These are phyloP conservation scores for Calonectris borealis DNA, from an alignment of 2,113 vertebrate genomes.

Conservation along the genomic window DNA sequence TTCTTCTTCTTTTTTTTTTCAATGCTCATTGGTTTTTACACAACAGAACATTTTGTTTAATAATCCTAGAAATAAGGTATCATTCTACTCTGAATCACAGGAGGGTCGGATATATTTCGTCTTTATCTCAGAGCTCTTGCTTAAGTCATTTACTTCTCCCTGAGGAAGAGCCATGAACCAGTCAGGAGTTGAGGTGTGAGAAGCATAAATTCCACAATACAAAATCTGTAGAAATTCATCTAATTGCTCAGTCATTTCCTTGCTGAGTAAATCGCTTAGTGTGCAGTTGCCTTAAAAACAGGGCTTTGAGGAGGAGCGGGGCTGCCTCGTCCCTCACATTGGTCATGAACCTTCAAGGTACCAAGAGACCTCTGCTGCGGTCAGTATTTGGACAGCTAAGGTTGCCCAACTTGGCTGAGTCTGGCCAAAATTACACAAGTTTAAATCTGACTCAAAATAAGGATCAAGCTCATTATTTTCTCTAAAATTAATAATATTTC, in stretches of 20 bases:
- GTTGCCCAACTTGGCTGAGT: not conserved
- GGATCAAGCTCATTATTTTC: not conserved
- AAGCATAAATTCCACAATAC: not conserved
- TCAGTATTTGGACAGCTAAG: not conserved
- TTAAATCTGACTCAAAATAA: not conserved
- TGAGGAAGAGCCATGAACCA: not conserved
- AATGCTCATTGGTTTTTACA: not conserved
- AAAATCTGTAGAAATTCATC: not conserved
- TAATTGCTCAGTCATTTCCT: not conserved
- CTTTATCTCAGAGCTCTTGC: not conserved
- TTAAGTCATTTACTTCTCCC: not conserved
- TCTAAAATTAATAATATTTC: not conserved
- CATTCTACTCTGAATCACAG: not conserved
- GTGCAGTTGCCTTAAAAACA: not conserved
- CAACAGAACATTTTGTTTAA: not conserved
- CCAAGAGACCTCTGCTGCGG: rapidly evolving
- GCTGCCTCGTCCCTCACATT: not conserved
- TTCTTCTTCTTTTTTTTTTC: not conserved
- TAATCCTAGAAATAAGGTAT: not conserved
- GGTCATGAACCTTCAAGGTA: not conserved
- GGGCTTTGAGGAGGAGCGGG: rapidly evolving
- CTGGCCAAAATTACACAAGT: not conserved
- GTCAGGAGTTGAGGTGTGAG: not conserved
- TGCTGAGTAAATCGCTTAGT: not conserved
- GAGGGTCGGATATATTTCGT: rapidly evolving